phyloP scores from a whole-genome alignment of 1,140 invertebrate genomes.

The Bilobella aurantiaca region DNA sequence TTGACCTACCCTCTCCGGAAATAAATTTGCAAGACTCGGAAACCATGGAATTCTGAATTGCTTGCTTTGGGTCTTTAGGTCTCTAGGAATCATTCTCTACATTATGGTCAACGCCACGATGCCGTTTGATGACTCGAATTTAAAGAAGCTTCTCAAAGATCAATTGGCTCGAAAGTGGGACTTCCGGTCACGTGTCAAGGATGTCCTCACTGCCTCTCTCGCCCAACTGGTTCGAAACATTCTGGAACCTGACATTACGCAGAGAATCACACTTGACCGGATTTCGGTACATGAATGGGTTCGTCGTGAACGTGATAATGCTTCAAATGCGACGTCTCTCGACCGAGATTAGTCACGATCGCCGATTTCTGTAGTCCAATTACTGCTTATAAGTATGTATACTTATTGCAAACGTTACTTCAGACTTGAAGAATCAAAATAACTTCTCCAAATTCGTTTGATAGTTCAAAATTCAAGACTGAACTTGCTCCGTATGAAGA shows the following conservation, averaged over 20 bases:
- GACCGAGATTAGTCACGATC: background rate
- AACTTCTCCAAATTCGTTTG: too few relatives aligned
- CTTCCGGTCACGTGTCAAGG: slow-evolving; percentile 57
- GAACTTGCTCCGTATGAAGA: too few relatives aligned
- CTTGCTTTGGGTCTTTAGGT: slow-evolving; percentile 64
- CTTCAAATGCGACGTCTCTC: background rate
- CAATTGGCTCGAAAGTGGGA: slow-evolving; percentile 68
- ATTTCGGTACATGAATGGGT: slow-evolving; percentile 61
- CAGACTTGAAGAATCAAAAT: too few relatives aligned
- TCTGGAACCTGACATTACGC: slow-evolving; percentile 64
- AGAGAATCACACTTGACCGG: slow-evolving; percentile 58
- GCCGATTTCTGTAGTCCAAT: too few relatives aligned
- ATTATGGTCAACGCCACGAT: slow-evolving; percentile 80
- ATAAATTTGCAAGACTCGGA: slow-evolving; percentile 37
- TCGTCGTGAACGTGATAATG: slow-evolving; percentile 26
- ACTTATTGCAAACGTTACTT: too few relatives aligned
- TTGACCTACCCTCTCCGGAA: slow-evolving; percentile 38
- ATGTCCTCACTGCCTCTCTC: slow-evolving; percentile 53
- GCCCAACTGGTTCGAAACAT: slow-evolving; percentile 63
- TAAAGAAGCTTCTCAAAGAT: slow-evolving; percentile 64
- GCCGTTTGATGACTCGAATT: slow-evolving; percentile 80
- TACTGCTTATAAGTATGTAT: too few relatives aligned
- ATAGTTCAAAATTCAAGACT: too few relatives aligned
- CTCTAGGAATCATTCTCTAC: slow-evolving; percentile 67
- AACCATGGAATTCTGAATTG: background rate